Conservation (phyloP, 1,140 invertebrate genomes). For the Microvelia longipes region DNA sequence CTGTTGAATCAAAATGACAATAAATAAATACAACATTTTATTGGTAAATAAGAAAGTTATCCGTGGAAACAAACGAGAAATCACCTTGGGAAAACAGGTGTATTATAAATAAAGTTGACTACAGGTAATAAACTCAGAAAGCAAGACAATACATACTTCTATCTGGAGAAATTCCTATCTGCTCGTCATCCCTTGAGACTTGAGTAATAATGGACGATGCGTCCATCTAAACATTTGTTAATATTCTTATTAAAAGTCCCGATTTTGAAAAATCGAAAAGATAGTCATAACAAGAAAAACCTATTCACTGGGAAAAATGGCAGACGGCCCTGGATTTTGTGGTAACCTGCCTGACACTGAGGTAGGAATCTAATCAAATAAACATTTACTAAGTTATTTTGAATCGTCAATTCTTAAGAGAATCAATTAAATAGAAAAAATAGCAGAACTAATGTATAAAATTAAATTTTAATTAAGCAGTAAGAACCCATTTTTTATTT, state of each 20-base stretch:
- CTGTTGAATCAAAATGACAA: no score
- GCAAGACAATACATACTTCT: constrained; percentile 53
- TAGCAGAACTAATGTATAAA: no score
- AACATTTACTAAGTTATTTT: no score
- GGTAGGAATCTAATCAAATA: constrained; percentile 1
- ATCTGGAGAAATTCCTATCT: constrained; percentile 75
- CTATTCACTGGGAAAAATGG: constrained; percentile 11
- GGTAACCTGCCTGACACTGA: constrained; percentile 14
- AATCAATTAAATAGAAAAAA: no score
- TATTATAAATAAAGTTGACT: background rate
- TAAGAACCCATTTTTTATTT: no score
- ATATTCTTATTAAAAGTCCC: constrained; percentile 4
- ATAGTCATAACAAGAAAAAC: background rate
- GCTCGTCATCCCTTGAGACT: constrained; percentile 90
- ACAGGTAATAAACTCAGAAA: background rate
- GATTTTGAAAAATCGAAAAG: constrained; percentile 9
- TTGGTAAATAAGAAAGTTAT: no score
- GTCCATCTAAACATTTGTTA: constrained; percentile 81
- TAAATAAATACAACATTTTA: no score
- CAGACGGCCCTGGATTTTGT: constrained; percentile 12
- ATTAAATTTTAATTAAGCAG: no score
- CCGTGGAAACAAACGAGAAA: no score
- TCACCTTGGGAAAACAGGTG: background rate
- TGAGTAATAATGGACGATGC: constrained; percentile 96
- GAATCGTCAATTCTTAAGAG: no score